Conservation (phyloP, 2,888 invertebrate species). For the Stenodema calcarata region DNA sequence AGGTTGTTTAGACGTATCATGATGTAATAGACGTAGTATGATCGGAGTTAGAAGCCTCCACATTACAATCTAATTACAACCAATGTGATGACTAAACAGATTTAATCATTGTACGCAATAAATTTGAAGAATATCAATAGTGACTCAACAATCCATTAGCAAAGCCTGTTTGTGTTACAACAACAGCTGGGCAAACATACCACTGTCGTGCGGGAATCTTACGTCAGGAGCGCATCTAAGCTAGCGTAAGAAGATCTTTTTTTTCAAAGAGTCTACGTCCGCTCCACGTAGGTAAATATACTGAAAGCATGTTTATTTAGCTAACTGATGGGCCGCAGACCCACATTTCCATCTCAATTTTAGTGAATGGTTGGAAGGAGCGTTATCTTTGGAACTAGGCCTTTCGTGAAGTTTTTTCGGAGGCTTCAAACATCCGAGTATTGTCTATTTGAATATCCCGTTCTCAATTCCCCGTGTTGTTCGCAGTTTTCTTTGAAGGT, state of each 20-base stretch:
- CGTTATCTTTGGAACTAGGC: constrained; percentile 14
- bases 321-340: constrained; percentile 25
- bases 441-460: not conserved
- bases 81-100: too few species aligned
- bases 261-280: constrained; percentile 13
- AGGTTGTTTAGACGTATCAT: too few species aligned
- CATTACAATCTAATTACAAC: too few species aligned
- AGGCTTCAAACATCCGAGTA: not conserved
- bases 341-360: constrained; percentile 6
- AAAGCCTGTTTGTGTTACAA: not conserved
- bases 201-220: not conserved
- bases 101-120: too few species aligned
- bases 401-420: not conserved
- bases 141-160: not conserved
- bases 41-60: too few species aligned
- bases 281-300: constrained; percentile 17
- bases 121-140: too few species aligned
- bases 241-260: constrained; percentile 19
- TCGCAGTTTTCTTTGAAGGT: too few species aligned
- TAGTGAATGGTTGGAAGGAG: constrained; percentile 1
- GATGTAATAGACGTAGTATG: too few species aligned
- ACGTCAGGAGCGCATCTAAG: not conserved
- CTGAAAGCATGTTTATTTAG: constrained; percentile 17
- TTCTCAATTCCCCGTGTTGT: not conserved
- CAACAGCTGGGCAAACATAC: not conserved